These are phyloP conservation scores for Mesocentrotus franciscanus DNA, from an alignment of 53 echinoderm and acorn worm genomes.

Conservation along the genomic window DNA sequence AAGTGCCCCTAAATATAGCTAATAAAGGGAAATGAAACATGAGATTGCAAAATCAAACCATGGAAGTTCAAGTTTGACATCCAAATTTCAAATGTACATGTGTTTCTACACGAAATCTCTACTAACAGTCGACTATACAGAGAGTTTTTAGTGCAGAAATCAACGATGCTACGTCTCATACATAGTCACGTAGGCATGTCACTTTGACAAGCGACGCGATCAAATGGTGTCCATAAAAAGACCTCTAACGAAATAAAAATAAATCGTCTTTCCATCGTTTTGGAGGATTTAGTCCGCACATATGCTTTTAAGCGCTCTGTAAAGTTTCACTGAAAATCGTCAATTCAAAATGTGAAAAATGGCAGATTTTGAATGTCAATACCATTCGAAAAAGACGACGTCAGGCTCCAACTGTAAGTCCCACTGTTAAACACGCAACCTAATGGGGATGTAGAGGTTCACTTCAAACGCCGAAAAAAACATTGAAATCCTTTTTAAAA, in stretches of 20 bases:
- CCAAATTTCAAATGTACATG: slow-evolving; percentile 74
- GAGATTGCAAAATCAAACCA: slow-evolving; percentile 76
- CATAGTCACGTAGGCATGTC: slow-evolving; percentile 62
- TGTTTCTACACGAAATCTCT: slow-evolving; percentile 80
- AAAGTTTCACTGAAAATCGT: slow-evolving; percentile 32
- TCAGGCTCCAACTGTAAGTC: slow-evolving; percentile 53
- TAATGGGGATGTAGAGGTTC: slow-evolving; percentile 15
- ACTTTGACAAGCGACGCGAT: slow-evolving; percentile 42
- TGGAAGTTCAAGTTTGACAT: slow-evolving; percentile 73
- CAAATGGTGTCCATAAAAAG: slow-evolving; percentile 18
- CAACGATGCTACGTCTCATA: slow-evolving; percentile 72
- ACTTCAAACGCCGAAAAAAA: slow-evolving; percentile 8
- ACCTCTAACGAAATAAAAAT: background rate
- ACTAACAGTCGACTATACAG: slow-evolving; percentile 77
- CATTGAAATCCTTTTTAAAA: background rate
- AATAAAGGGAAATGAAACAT: slow-evolving; percentile 62
- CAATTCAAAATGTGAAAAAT: slow-evolving; percentile 7
- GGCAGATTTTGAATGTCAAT: background rate
- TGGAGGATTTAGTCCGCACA: slow-evolving; percentile 34
- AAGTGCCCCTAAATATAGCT: slow-evolving; percentile 86
- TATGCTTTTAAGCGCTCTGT: background rate
- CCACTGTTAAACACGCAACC: background rate
- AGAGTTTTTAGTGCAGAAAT: slow-evolving; percentile 82
- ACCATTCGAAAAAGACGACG: background rate
- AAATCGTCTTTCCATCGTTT: background rate